A percentile compares a stretch with the other conserved stretches of the same genome.
phyloP scores from a whole-genome alignment of 1,140 invertebrate genomes.

The Platyscapa corneri region DNA sequence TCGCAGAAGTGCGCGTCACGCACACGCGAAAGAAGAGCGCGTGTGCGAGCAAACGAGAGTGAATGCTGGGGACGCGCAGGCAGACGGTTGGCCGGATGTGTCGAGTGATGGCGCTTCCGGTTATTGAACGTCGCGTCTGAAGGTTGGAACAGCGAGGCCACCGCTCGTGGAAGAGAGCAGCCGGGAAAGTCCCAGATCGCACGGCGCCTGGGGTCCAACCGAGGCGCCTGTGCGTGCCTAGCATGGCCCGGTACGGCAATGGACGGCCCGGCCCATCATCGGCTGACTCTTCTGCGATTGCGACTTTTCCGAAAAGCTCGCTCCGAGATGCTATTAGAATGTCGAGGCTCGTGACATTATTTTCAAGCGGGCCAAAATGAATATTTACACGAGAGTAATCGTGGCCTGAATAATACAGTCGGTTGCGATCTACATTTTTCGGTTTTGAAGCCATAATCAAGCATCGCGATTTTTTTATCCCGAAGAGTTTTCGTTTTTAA shows the following conservation, averaged over 20 bases:
- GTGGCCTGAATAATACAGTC: neutral
- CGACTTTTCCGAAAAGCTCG: neutral
- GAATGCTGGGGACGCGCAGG: constrained; percentile 60
- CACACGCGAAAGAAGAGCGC: constrained; percentile 12
- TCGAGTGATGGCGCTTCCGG: constrained; percentile 68
- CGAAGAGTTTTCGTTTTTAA: too few relatives aligned
- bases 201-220: constrained; percentile 46
- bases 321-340: neutral
- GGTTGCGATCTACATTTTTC: neutral
- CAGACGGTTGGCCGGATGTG: constrained; percentile 68
- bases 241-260: neutral
- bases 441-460: neutral
- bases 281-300: too few relatives aligned
- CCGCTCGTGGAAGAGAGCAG: neutral
- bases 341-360: neutral
- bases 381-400: neutral
- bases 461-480: neutral
- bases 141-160: constrained; percentile 58
- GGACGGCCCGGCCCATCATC: too few relatives aligned
- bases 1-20: neutral
- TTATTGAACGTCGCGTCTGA: constrained; percentile 68
- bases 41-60: constrained; percentile 55
- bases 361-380: neutral
- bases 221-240: neutral
- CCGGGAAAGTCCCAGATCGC: too few relatives aligned